These are phyloP conservation scores for Stenoptilia bipunctidactyla DNA, from an alignment of 2,888 invertebrate genomes.

Conservation along the genomic window DNA sequence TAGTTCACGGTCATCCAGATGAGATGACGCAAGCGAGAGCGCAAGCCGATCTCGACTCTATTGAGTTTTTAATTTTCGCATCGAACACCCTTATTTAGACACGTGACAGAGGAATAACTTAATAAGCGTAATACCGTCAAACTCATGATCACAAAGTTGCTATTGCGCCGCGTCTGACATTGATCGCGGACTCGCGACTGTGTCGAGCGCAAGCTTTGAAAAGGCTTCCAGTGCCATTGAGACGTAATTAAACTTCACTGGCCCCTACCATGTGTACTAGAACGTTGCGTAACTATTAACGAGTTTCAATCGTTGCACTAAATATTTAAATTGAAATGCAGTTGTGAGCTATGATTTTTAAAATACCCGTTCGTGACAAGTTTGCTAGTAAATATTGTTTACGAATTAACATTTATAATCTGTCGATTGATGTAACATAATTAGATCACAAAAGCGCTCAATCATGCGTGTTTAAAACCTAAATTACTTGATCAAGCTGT, in stretches of 20 bases:
- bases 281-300: background rate
- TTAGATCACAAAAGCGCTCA: too few relatives aligned
- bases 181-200: constrained; percentile 13
- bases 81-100: constrained; percentile 3
- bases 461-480: too few relatives aligned
- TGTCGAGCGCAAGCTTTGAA: constrained; percentile 16
- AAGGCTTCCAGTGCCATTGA: constrained; percentile 14
- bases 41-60: constrained; percentile 26
- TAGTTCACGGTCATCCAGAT: constrained; percentile 64
- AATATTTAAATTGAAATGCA: too few relatives aligned
- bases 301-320: background rate
- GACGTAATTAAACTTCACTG: constrained; percentile 20
- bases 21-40: constrained; percentile 61
- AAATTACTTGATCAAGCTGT: too few relatives aligned
- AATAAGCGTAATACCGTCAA: constrained; percentile 6
- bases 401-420: too few relatives aligned
- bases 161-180: constrained; percentile 21
- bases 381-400: too few relatives aligned
- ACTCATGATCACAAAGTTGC: constrained; percentile 3
- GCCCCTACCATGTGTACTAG: background rate
- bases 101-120: constrained; percentile 23
- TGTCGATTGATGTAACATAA: too few relatives aligned
- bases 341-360: too few relatives aligned
- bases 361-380: too few relatives aligned
- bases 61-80: constrained; percentile 35